phyloP scores from a whole-genome alignment of 2,888 invertebrate genomes.

The Mimas tiliae region DNA sequence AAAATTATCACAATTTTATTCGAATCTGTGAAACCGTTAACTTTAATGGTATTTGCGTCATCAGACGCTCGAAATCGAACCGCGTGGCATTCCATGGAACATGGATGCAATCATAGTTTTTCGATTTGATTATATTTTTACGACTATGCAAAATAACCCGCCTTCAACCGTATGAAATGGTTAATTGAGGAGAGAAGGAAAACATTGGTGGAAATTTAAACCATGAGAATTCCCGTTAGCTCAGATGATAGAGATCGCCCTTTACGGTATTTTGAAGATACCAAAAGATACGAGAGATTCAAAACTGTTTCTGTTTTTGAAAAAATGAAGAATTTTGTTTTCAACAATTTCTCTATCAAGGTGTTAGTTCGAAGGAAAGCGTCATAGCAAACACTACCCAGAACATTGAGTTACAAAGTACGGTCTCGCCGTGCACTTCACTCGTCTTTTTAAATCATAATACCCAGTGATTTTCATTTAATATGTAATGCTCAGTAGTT shows the following conservation, averaged over 20 bases:
- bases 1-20: background rate
- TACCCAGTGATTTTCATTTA: no score
- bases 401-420: no score
- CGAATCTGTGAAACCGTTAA: background rate
- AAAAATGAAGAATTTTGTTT: no score
- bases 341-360: no score
- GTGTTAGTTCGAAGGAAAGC: no score
- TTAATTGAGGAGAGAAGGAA: constrained; percentile 24
- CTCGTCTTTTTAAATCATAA: no score
- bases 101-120: constrained; percentile 13
- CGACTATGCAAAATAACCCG: constrained; percentile 14
- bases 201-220: constrained; percentile 27
- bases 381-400: no score
- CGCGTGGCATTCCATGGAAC: constrained; percentile 21
- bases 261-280: background rate
- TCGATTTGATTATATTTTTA: constrained; percentile 1
- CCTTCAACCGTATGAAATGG: background rate
- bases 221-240: background rate
- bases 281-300: background rate
- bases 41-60: constrained; percentile 15
- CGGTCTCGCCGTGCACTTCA: no score
- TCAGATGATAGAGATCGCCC: background rate
- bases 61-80: constrained; percentile 18
- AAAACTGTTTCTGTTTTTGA: no score
- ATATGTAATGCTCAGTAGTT: no score